Evolutionary conservation across 2,113 vertebrate species (phyloP), one percentile per base, ranked within the genome.

Genomic region (Morphnarchus princeps): DNA sequence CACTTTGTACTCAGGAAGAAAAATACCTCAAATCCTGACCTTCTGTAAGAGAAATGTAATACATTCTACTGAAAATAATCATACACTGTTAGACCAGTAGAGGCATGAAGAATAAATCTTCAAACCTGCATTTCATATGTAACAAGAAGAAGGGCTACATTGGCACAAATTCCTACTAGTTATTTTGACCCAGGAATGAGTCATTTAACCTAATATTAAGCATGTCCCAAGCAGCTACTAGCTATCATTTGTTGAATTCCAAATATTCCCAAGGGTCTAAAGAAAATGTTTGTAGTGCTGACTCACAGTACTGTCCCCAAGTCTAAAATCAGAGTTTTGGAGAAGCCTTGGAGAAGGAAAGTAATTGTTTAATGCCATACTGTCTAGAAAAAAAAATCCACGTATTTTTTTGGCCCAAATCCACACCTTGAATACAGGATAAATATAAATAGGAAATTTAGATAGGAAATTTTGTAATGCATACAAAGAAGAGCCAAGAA

Each of bases 251-350:
- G 77, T 32, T 83, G 47, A 93, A 77, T 81, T 95, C 67, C 65
- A 91, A 82, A 76, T 96, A 93, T 91, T 96, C 86, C 81, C 89
- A 91, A 70, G 69, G 59, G 82, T 80, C 65, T 86, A 89, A 81
- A 92, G 63, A 42, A 92, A 92, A 90, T 73, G 16, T 76, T 93
- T 88, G 52, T 55, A 83, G 67, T 69, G 74, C 45, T 96, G 82
- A 87, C 69, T 87, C 66, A 94, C 22, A 91, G 43, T 49, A 31
- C 70, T 54, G n/a, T 49, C 90, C 63, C 67, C 81, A 84, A 67
- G 43, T 76, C 77, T 90, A 86, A 94, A 94, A 81, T 43, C 42
- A 82, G 83, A 87, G 34, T 79, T 91, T 78, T 94, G 2, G 7
- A 93, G 93, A 89, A 87, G 28, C 72, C 91, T 77, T 94, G 2